Percentiles rank a stretch among this genome's conserved stretches.
These are phyloP conservation scores for Catharus bicknelli DNA, from an alignment of 2,113 vertebrate genomes.

Conservation along the genomic window DNA sequence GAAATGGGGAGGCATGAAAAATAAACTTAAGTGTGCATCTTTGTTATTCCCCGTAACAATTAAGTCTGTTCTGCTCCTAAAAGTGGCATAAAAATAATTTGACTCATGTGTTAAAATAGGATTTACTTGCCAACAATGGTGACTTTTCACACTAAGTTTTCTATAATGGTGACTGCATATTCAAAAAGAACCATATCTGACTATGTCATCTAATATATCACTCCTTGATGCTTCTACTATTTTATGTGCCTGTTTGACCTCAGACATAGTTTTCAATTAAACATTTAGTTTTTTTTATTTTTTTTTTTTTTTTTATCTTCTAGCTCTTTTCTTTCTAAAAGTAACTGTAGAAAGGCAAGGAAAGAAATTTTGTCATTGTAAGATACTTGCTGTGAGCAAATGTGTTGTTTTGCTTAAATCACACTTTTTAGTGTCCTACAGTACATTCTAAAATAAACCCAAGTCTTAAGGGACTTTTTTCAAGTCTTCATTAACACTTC, in stretches of 20 bases:
- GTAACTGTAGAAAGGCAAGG: not conserved
- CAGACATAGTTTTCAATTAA: not conserved
- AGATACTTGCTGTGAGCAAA: not conserved
- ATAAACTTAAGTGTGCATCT: not conserved
- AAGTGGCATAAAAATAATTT: not conserved
- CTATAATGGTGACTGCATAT: not conserved
- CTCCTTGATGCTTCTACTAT: not conserved
- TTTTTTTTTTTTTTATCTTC: fast-evolving
- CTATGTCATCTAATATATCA: not conserved
- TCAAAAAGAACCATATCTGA: not conserved
- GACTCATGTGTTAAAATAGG: not conserved
- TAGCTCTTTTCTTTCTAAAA: not conserved
- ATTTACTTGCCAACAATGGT: not conserved
- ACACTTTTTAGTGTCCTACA: not conserved
- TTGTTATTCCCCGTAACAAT: not conserved
- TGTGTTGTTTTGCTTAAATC: not conserved
- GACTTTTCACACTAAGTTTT: not conserved
- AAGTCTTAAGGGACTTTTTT: not conserved
- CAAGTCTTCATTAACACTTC: not conserved
- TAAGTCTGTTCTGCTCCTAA: not conserved
- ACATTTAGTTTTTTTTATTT: not conserved
- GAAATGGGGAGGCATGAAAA: not conserved
- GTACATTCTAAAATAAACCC: not conserved
- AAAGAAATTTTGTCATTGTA: not conserved
- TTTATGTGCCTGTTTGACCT: not conserved